Percentiles rank a stretch among this genome's conserved stretches.
phyloP scores from a whole-genome alignment of 2,113 vertebrate genomes.

The Herpetotheres cachinnans region DNA sequence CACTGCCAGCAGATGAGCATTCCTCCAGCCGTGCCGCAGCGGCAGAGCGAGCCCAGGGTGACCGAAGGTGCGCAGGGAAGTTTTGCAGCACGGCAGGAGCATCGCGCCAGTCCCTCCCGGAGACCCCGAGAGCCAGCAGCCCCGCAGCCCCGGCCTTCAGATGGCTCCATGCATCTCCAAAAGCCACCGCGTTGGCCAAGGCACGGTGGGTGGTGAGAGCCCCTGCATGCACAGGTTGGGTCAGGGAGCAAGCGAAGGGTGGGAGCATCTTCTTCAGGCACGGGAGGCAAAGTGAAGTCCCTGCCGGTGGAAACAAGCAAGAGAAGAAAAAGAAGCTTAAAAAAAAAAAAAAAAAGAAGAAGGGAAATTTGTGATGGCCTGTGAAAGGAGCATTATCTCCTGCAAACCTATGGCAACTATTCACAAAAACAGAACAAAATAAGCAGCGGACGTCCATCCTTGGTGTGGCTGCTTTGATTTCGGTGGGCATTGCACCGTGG shows the following conservation, averaged over 20 bases:
- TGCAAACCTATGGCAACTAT: not conserved
- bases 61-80: not conserved
- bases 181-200: accelerated
- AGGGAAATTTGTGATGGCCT: not conserved
- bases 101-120: accelerated
- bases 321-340: not conserved
- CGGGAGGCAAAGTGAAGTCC: not conserved
- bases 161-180: not conserved
- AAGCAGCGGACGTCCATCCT: not conserved
- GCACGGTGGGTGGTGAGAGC: not conserved
- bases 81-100: not conserved
- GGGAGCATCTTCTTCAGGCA: not conserved
- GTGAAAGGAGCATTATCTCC: accelerated
- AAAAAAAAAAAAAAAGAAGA: not conserved
- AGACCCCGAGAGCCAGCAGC: not conserved
- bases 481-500: not conserved
- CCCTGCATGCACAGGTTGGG: not conserved
- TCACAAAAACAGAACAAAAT: not conserved
- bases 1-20: accelerated
- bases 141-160: not conserved
- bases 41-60: not conserved
- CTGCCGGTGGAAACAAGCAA: not conserved
- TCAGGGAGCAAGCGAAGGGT: accelerated
- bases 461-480: not conserved
- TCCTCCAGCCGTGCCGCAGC: accelerated